A percentile compares a stretch with the other conserved stretches of the same genome.
phyloP scores from a whole-genome alignment of 2,113 vertebrate species.

The Phaethon lepturus region DNA sequence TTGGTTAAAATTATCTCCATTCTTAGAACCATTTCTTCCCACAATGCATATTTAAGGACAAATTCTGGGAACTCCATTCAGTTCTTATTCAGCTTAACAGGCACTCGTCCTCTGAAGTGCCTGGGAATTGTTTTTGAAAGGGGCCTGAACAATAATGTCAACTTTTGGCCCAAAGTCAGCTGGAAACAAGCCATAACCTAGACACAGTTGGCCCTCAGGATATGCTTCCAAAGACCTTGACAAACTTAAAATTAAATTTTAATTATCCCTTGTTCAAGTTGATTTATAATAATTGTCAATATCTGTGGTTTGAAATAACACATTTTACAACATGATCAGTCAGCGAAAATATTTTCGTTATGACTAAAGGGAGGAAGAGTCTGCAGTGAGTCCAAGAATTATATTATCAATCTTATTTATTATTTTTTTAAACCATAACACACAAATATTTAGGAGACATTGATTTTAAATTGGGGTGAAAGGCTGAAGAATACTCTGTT shows the following conservation, averaged over 20 bases:
- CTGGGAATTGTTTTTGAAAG: constrained; percentile 33
- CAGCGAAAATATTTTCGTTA: constrained; percentile 66
- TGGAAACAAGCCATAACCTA: constrained; percentile 52
- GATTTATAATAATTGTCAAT: constrained; percentile 70
- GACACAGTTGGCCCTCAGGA: constrained; percentile 4
- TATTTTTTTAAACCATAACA: constrained; percentile 63
- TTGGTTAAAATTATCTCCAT: neutral
- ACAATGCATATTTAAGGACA: neutral
- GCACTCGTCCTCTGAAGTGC: neutral
- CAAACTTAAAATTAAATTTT: constrained; percentile 59
- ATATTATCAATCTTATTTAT: constrained; percentile 68
- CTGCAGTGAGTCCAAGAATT: constrained; percentile 50
- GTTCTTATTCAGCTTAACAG: neutral
- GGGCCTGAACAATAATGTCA: neutral
- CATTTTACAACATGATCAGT: constrained; percentile 51
- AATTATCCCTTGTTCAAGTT: constrained; percentile 51
- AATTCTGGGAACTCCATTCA: neutral
- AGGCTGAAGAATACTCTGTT: constrained; percentile 30
- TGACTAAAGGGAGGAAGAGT: constrained; percentile 60
- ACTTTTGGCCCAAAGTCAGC: constrained; percentile 49
- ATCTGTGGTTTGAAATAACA: constrained; percentile 68
- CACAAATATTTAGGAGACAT: constrained; percentile 36
- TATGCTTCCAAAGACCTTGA: constrained; percentile 30
- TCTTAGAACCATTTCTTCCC: neutral
- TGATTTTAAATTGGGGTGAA: constrained; percentile 36